Evolutionary conservation across 2,888 invertebrate genomes (phyloP).

Genomic region (Lordiphosa andalusiaca): DNA sequence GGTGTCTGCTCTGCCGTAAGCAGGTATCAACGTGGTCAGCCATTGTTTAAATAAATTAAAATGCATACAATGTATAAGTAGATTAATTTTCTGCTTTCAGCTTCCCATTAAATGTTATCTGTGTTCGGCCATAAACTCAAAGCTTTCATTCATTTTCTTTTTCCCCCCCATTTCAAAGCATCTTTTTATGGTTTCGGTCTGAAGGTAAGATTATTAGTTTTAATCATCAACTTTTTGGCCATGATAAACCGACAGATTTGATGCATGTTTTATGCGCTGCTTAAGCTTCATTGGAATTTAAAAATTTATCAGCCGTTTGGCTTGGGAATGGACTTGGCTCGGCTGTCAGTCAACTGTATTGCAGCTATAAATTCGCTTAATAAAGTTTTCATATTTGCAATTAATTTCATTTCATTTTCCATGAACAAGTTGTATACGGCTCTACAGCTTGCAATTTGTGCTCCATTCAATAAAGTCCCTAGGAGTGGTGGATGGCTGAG

Average conservation of each 20-base stretch:
- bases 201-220: constrained; percentile 45
- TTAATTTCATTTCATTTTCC: constrained; percentile 64
- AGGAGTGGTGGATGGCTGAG: not conserved
- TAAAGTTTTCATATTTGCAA: constrained; percentile 68
- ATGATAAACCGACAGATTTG: constrained; percentile 28
- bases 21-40: too few species aligned
- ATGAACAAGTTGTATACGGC: constrained; percentile 51
- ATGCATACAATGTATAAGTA: too few species aligned
- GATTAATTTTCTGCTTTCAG: not conserved
- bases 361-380: constrained; percentile 58
- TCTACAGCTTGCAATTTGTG: constrained; percentile 55
- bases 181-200: constrained; percentile 15
- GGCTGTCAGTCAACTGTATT: constrained; percentile 1
- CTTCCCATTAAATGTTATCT: constrained; percentile 16
- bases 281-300: constrained; percentile 24
- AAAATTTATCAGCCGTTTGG: constrained; percentile 29
- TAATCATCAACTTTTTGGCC: constrained; percentile 42
- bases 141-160: not conserved
- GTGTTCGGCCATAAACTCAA: constrained; percentile 25
- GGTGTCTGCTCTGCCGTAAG: too few species aligned
- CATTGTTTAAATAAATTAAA: too few species aligned
- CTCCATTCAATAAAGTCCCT: constrained; percentile 55
- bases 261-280: constrained; percentile 35
- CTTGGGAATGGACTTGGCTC: constrained; percentile 8
- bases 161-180: not conserved